Percentiles rank a stretch among this genome's conserved stretches.
Evolutionary conservation across 1,140 invertebrate species (phyloP).

Genomic region (Zaprionus davidi): DNA sequence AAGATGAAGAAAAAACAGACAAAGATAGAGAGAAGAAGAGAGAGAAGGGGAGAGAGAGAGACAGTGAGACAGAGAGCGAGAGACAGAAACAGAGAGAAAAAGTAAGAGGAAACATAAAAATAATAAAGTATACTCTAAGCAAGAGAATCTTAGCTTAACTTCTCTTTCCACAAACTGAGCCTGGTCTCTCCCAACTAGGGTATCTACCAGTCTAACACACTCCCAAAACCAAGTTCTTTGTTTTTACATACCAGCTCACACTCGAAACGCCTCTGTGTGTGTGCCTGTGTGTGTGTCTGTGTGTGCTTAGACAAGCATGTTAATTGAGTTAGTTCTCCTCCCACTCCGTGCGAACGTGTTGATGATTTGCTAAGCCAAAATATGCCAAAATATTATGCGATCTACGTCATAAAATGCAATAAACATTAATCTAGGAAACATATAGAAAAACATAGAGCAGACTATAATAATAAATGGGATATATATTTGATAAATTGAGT

Average conservation of each 20-base stretch:
- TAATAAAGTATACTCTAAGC: too few species aligned
- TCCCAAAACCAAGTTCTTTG: not conserved
- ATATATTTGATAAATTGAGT: conserved; percentile 26
- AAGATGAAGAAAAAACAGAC: not conserved
- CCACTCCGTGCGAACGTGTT: conserved; percentile 37
- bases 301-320: conserved; percentile 63
- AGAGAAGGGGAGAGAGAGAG: too few species aligned
- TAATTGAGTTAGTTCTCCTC: conserved; percentile 70
- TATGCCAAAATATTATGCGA: conserved; percentile 41
- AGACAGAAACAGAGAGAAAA: not conserved
- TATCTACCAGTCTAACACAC: not conserved
- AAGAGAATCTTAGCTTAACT: too few species aligned
- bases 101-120: too few species aligned
- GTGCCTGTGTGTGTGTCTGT: conserved; percentile 12
- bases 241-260: conserved; percentile 23
- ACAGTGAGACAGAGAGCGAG: not conserved
- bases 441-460: conserved; percentile 12
- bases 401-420: conserved; percentile 58
- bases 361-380: conserved; percentile 57
- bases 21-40: not conserved
- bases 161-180: too few species aligned
- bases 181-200: not conserved
- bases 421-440: conserved; percentile 43
- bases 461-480: not conserved
- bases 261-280: conserved; percentile 24